Evolutionary conservation across 1,140 invertebrate genomes (phyloP), one percentile per base, ranked within the genome.

Genomic region (Araneus ventricosus): DNA sequence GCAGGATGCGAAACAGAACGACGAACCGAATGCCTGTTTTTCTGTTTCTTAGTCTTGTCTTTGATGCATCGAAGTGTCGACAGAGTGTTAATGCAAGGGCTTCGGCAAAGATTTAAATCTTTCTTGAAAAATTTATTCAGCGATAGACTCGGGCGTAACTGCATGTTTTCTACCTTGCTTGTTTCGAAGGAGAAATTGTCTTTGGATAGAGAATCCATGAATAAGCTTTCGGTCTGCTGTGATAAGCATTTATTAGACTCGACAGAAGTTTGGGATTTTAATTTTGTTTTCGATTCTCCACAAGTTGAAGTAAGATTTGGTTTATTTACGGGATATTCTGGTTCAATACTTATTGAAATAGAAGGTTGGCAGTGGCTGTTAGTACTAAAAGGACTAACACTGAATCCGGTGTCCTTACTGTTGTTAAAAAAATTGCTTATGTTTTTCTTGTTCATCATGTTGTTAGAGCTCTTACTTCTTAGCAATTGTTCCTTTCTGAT

Each of bases 1-100:
- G 87, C 92, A 37, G 92, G 92, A 14, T 88, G 86, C 8, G 92
- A 93, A n/a, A 93, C 39, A 41, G 92, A 93, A 7, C 92, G 75
- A 7, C 75, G 86, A 41, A 93, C 92, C 24, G 86, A 70, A 59
- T 87, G 86, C 30, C 87, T 84, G 37, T 45, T 27, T 57, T 89
- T 86, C 41, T 27, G 75, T 5, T 84, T 84, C 24, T 84, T 84
- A 27, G 20, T 41, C n/a, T 84, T 27, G 41, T 84, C 82, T 41
- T 84, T 84, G 41, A 10, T 30, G 22, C 30, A 75, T 75, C 70
- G 30, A 14, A 75, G 34, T 34, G 30, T 5, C 30, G 39, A 57
- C 30, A 84, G 24, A 84, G 82, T 10, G n/a, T n/a, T 57, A n/a
- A 57, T 30, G 41, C 39, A 57, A 57, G 39, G 24, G 41, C 10